Base-by-base conservation (phyloP, 2,113 vertebrate genomes). In the Melanocharis versteri region DNA sequence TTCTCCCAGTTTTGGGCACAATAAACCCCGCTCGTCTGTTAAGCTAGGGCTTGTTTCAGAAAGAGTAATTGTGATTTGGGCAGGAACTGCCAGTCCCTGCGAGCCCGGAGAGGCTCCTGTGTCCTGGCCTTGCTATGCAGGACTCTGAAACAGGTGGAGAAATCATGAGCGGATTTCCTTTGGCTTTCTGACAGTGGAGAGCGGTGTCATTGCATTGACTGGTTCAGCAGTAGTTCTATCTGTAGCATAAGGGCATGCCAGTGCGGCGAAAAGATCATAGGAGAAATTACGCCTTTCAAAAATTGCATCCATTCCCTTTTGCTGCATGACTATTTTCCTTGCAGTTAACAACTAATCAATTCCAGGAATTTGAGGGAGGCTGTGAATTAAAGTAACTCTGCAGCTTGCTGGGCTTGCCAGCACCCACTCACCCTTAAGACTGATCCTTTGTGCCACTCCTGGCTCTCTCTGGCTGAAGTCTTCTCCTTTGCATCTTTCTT, bases 401-500 rank as follows among this genome's bases (percentile, higher is more conserved):
- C 28, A 35, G 70, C 40, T 57, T 79, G 30, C 54, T 76, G 90
- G 71, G 31, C 31, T 96, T 96, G 73, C 82, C 94, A 87, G 87
- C 44, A 13, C 68, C 23, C 5, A 0, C 61, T 89, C 91, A 76
- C 90, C 90, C 87, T 92, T 47, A 22, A 54, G 47, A 23, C 64
- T 56, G 47, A 89, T 93, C 87, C 69, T 90, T 91, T n/a, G 39
- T 48, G 45, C 60, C 31, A 20, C 62, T 64, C 30, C 19, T 81
- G 71, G 68, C 84, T 90, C 64, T 40, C 72, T 90, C 83, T 87
- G 66, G 73, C 83, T 42, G 16, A 94, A 92, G 24, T 30, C 17
- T 75, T 94, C 79, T 95, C 31, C 9, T 92, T 92, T 87, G 88
- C 85, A 94, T 54, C 17, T 53, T 91, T 89, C 22, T 53, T 69